phyloP scores from a whole-genome alignment of 2,888 invertebrate species.

The Tridacna gigas region DNA sequence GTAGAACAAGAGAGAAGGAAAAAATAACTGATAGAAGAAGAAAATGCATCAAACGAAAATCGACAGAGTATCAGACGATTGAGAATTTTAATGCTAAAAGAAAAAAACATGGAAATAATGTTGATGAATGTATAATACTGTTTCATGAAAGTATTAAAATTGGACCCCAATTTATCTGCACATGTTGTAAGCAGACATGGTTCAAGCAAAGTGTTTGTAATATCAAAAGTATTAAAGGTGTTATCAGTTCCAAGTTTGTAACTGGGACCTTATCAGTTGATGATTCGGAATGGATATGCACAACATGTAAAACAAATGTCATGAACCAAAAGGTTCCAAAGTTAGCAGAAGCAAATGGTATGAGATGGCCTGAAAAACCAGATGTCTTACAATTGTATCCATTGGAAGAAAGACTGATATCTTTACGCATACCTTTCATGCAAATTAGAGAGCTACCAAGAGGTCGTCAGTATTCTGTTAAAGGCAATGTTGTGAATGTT shows the following conservation, averaged over 20 bases:
- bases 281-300: conserved; percentile 20
- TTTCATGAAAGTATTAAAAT: neutral
- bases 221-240: neutral
- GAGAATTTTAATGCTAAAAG: neutral
- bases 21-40: neutral
- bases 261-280: conserved; percentile 14
- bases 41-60: neutral
- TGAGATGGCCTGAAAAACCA: conserved; percentile 22
- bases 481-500: conserved; percentile 58
- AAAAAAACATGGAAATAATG: neutral
- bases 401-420: conserved; percentile 22
- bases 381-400: conserved; percentile 9
- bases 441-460: conserved; percentile 33
- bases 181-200: neutral
- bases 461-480: conserved; percentile 33
- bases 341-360: conserved; percentile 18
- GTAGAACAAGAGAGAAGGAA: neutral
- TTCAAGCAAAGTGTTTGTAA: neutral
- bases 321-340: conserved; percentile 18
- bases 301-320: conserved; percentile 16
- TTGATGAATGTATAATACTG: neutral
- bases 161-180: neutral
- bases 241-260: conserved; percentile 3
- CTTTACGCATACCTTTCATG: conserved; percentile 41
- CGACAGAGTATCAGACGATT: neutral